Base-by-base conservation (phyloP, 2,888 invertebrate species). In the Drosophila nr. fundita region DNA sequence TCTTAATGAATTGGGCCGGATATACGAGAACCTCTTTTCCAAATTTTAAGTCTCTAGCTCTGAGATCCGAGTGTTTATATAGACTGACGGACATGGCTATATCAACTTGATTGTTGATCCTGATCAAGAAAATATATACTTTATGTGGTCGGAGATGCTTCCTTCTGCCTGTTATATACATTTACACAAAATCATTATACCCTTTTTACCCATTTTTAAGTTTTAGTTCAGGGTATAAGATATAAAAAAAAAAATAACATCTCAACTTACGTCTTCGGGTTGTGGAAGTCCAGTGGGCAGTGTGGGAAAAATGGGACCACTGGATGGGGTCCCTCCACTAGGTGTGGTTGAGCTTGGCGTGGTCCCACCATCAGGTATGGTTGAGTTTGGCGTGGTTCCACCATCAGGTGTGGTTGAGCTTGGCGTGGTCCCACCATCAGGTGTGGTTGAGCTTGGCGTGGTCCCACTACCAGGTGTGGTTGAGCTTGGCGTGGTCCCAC, bases 271-370 rank as follows among this genome's bases (percentile, higher is more conserved):
- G 76, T 83, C 70, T 60, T 87, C 86, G 10, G 92, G 91, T 62
- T 90, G 76, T 5, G 92, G 91, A 15, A 92, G 79, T 29, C 89
- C 90, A 42, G 92, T 67, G 13, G 91, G 92, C 49, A 92, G 65
- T 4, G 90, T 86, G n/a, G 91, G 92, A 53, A 73, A 85, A 6
- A 73, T 82, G 30, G 84, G 86, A n/a, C 0, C 10, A 11, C 4
- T 4, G 15, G 30, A 15, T 15, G 36, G 2, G 34, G 71, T 58
- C 2, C 2, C n/a, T 5, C 30, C 30, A 29, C 34, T 5, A 15
- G 29, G 50, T 11, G 49, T 34, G 21, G 52, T 21, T 53, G 38
- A 8, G 0, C 45, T 24, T 6, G 75, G 58, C 6, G 72, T 49
- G 1, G 65, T 58, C 0, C 7, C 36, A 0, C 1, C 36, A 18